Base-by-base conservation (phyloP, 2,797 vertebrate species). In the Etheostoma perlongum region DNA sequence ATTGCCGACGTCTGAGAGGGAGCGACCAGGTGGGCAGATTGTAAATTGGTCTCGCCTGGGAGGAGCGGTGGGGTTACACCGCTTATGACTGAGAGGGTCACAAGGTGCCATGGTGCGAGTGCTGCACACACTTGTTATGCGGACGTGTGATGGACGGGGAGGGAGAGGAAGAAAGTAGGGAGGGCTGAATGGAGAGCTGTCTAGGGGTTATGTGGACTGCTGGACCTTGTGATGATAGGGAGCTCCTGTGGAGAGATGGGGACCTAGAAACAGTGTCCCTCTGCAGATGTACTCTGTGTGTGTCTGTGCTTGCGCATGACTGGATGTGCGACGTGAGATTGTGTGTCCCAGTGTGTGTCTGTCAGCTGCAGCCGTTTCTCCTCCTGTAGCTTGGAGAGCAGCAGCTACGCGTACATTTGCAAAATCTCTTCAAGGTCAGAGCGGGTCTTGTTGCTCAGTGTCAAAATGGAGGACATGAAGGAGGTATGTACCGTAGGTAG, bases 361-460 rank as follows among this genome's bases (percentile, higher is more conserved):
- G 2, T 27, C 57, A 9, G 71, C 79, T 82, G 76, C 70, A 36
- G 81, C 72, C 53, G 8, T 44, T 72, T 68, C 30, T 67, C 69
- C 58, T 78, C 61, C 68, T 71, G 68, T 52, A 70, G 64, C 72
- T 8, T 23, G 15, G 72, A 23, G 63, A 55, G 6, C 19, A 52
- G 30, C 55, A 5, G 64, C 70, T 33, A 63, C 82, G 69, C 64
- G 75, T 68, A 47, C 63, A 75, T 85, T 84, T 77, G 82, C 70
- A 69, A 70, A 27, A 75, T 68, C 49, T 25, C 86, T 64, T 72
- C 92, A 92, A 93, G 90, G 91, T 90, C 86, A 89, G 25, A 69
- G 54, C 5, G 12, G 66, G 68, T 30, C 58, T 83, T 69, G 69
- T 76, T 69, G 81, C 84, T 88, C 85, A 78, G 83, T 77, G 86